These are phyloP conservation scores for Agonum fuliginosum DNA, from an alignment of 2,888 invertebrate species.

Conservation along the genomic window DNA sequence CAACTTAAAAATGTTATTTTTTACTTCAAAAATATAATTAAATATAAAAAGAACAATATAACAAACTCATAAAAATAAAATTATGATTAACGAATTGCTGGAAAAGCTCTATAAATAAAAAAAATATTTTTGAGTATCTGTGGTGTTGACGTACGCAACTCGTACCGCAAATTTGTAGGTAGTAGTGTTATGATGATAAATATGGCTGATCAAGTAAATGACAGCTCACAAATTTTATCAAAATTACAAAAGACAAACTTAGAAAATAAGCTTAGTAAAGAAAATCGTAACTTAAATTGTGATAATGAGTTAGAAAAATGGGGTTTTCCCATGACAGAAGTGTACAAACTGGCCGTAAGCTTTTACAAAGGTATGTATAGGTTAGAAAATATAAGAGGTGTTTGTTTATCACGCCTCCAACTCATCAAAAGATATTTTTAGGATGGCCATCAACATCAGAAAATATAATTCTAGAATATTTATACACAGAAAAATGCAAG, in stretches of 20 bases:
- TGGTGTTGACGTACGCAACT: conserved; percentile 37
- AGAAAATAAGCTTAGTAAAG: conserved; percentile 61
- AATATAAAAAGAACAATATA: too few relatives aligned
- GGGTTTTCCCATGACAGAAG: conserved; percentile 83
- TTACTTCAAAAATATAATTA: too few relatives aligned
- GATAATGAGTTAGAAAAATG: conserved; percentile 73
- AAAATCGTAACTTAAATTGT: conserved; percentile 59
- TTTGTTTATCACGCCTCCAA: conserved; percentile 43
- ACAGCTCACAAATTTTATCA: conserved; percentile 68
- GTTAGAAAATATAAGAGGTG: conserved; percentile 14
- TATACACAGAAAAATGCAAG: too few relatives aligned
- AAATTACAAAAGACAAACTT: conserved; percentile 67
- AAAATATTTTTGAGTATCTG: too few relatives aligned
- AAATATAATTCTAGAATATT: too few relatives aligned
- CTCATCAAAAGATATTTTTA: conserved; percentile 37
- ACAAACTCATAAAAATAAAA: too few relatives aligned
- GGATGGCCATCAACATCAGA: too few relatives aligned
- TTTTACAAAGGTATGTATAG: conserved; percentile 91
- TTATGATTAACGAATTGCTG: too few relatives aligned
- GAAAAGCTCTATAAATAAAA: too few relatives aligned
- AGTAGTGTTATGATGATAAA: conserved; percentile 59
- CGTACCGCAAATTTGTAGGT: background rate
- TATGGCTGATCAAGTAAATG: conserved; percentile 67
- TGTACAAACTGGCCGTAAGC: conserved; percentile 90
- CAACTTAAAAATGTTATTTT: too few relatives aligned